Evolutionary conservation across 2,888 invertebrate species (phyloP), one percentile per base, ranked within the genome.

Genomic region (Cryptus viduatorius): DNA sequence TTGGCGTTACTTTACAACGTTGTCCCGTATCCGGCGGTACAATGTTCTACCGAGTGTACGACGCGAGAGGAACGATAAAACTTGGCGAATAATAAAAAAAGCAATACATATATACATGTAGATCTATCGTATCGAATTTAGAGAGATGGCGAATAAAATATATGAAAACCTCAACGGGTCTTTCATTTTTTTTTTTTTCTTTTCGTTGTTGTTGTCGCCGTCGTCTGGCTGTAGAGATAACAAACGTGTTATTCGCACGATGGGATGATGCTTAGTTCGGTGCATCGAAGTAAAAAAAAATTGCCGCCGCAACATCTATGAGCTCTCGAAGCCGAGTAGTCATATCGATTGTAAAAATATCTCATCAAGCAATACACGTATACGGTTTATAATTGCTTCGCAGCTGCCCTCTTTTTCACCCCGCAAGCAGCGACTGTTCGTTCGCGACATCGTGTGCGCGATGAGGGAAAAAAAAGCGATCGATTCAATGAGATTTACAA

Each of bases 1-100:
- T 84, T 84, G 46, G 56, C 72, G 61, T 73, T 73, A 61, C 61
- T 78, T 73, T 73, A 68, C 59, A 78, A 65, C 68, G 71, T 72
- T 59, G 50, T 44, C 56, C n/a, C 44, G 61, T 50, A 75, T 82
- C 16, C 71, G 67, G 29, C 37, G 10, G 48, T n/a, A 78, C 61
- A 65, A 69, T 69, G 69, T 69, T 46, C 10, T 56, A 56, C 37
- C 48, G 68, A 50, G 50, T 44, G 50, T 44, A 16, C 50, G 29
- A 48, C 3, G 46, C 24, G 19, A 19, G 56, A 16, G 61, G 12
- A 16, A 44, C 42, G 67, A 71, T 59, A 76, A 75, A 48, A 71
- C 73, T 64, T 56, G 69, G 14, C n/a, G 48, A 59, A 72, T 42
- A 19, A 56, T 67, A 56, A 77, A 65, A 53, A 16, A 53, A 7